A percentile compares a stretch with the other conserved stretches of the same genome.
These are phyloP conservation scores for Alitta virens DNA, from an alignment of 2,888 invertebrate genomes.

Conservation along the genomic window DNA sequence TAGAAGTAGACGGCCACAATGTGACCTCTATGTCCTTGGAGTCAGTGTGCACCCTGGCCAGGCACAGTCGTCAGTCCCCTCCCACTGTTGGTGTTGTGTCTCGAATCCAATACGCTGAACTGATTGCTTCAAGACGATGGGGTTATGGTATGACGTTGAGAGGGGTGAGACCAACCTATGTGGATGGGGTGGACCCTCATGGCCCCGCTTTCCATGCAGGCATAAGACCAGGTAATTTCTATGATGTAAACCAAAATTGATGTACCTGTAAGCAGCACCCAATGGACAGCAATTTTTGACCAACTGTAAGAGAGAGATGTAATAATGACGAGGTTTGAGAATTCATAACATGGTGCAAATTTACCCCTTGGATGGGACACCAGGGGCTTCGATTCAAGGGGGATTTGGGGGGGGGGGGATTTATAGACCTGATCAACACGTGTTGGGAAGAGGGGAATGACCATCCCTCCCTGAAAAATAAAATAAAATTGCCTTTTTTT, in stretches of 20 bases:
- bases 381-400: no score
- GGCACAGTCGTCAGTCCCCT: conserved; percentile 35
- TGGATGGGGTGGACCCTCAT: conserved; percentile 42
- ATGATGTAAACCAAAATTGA: not conserved
- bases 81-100: conserved; percentile 52
- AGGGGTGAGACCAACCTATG: conserved; percentile 42
- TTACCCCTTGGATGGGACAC: no score
- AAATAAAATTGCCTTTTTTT: no score
- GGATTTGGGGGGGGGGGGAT: no score
- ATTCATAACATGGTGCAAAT: no score
- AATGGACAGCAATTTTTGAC: no score
- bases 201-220: conserved; percentile 49
- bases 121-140: conserved; percentile 34
- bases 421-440: no score
- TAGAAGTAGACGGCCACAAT: conserved; percentile 51
- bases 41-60: conserved; percentile 41
- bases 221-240: conserved; percentile 43
- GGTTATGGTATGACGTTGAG: conserved; percentile 46
- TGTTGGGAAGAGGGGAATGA: no score
- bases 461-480: no score
- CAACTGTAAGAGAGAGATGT: no score
- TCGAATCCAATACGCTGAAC: conserved; percentile 38
- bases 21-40: conserved; percentile 46
- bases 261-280: not conserved
- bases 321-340: no score